Percentiles rank a stretch among this genome's conserved stretches.
phyloP scores from a whole-genome alignment of 1,140 invertebrate species.

The Drosophila ercepeae region DNA sequence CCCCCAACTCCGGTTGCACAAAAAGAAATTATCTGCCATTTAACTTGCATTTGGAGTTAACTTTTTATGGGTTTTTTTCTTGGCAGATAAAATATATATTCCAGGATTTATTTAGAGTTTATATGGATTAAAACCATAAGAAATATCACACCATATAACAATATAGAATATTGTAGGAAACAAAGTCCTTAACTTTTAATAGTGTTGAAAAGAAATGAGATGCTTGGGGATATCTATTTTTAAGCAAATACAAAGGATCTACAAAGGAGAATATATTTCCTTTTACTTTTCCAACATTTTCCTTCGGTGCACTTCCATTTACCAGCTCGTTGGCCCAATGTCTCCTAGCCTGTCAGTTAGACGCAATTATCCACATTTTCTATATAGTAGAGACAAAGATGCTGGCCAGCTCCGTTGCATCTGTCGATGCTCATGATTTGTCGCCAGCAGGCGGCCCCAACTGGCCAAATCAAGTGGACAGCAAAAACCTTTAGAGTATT shows the following conservation, averaged over 20 bases:
- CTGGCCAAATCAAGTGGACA: slow-evolving; percentile 45
- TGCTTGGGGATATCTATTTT: too few relatives aligned
- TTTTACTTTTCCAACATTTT: too few relatives aligned
- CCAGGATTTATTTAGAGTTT: too few relatives aligned
- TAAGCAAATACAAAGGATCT: too few relatives aligned
- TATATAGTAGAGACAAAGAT: slow-evolving; percentile 48
- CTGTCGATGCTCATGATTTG: slow-evolving; percentile 66
- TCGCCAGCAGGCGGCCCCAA: slow-evolving; percentile 19
- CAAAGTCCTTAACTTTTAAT: too few relatives aligned
- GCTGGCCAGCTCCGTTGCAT: slow-evolving; percentile 22
- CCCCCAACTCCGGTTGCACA: slow-evolving; percentile 20
- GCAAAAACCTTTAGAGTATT: slow-evolving; percentile 74
- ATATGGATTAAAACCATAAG: too few relatives aligned
- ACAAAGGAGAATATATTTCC: too few relatives aligned
- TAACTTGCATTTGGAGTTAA: neutral
- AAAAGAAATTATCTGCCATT: neutral
- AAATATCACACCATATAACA: too few relatives aligned
- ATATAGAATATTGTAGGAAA: too few relatives aligned
- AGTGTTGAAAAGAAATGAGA: too few relatives aligned
- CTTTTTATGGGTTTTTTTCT: neutral
- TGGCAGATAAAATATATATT: too few relatives aligned
- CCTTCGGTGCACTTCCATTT: slow-evolving; percentile 14
- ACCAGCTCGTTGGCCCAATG: slow-evolving; percentile 9
- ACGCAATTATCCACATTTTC: slow-evolving; percentile 76
- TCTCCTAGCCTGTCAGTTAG: slow-evolving; percentile 44